Conservation (phyloP, 2,113 vertebrate genomes). For the Semnornis frantzii region DNA sequence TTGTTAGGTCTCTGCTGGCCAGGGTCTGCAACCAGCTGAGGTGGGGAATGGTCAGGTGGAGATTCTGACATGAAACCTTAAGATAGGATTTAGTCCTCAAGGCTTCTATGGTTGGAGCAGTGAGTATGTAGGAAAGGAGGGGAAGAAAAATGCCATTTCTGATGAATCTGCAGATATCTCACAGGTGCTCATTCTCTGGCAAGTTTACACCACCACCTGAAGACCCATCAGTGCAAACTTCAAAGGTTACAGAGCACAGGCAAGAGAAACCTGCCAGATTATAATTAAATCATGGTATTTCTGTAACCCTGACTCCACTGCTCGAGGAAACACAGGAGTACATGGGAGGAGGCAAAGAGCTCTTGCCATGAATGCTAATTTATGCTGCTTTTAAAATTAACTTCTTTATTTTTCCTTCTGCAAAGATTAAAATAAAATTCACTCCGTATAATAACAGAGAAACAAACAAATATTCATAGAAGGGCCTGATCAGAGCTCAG, state of each 20-base stretch:
- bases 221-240: background rate
- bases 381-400: constrained; percentile 40
- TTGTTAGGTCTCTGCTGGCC: background rate
- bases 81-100: no score
- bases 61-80: background rate
- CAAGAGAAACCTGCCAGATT: background rate
- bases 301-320: background rate
- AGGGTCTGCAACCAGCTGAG: background rate
- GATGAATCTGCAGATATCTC: background rate
- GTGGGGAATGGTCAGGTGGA: background rate
- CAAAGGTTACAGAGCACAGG: background rate
- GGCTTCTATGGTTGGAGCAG: background rate
- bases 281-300: background rate
- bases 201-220: background rate
- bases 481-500: constrained; percentile 34
- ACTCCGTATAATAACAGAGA: constrained; percentile 63
- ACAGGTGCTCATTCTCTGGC: background rate
- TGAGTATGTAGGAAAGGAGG: background rate
- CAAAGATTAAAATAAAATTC: constrained; percentile 56
- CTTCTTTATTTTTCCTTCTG: background rate
- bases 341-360: background rate
- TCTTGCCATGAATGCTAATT: background rate
- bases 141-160: background rate
- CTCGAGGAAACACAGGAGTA: constrained; percentile 15
- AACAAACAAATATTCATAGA: constrained; percentile 29